Conservation (phyloP, 2,888 invertebrate species). For the Brachynemurus nebulosus region DNA sequence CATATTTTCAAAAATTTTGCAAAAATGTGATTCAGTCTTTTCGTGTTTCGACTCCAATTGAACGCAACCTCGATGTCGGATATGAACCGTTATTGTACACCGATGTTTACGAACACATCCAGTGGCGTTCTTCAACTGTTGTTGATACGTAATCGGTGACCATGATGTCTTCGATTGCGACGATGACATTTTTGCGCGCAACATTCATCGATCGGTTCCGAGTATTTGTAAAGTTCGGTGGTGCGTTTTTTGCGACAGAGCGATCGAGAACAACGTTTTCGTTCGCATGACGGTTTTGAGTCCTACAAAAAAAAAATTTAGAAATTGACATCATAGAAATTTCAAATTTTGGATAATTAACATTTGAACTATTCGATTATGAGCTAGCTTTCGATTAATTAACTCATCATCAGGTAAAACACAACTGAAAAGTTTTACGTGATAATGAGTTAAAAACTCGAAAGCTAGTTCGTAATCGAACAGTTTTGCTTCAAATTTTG, state of each 20-base stretch:
- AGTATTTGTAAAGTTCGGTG: constrained; percentile 16
- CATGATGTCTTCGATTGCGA: constrained; percentile 20
- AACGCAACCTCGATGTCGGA: no score
- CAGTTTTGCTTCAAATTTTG: no score
- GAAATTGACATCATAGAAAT: not conserved
- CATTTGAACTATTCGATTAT: no score
- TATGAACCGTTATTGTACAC: no score
- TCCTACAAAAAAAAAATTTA: constrained; percentile 39
- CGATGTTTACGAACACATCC: not conserved
- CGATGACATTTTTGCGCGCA: constrained; percentile 38
- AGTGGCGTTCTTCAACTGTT: constrained; percentile 17
- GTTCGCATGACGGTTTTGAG: constrained; percentile 63
- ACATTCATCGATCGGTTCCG: constrained; percentile 38
- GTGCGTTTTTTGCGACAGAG: constrained; percentile 36
- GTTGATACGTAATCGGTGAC: constrained; percentile 11
- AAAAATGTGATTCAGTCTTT: no score
- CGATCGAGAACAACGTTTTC: constrained; percentile 64
- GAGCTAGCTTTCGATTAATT: no score
- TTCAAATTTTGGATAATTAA: no score
- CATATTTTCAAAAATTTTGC: no score
- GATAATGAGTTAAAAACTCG: not conserved
- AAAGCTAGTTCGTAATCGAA: no score
- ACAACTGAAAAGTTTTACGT: no score
- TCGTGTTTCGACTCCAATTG: no score
- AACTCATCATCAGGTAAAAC: no score